Evolutionary conservation across 2,113 vertebrate species (phyloP).

Genomic region (Hippolais icterina): DNA sequence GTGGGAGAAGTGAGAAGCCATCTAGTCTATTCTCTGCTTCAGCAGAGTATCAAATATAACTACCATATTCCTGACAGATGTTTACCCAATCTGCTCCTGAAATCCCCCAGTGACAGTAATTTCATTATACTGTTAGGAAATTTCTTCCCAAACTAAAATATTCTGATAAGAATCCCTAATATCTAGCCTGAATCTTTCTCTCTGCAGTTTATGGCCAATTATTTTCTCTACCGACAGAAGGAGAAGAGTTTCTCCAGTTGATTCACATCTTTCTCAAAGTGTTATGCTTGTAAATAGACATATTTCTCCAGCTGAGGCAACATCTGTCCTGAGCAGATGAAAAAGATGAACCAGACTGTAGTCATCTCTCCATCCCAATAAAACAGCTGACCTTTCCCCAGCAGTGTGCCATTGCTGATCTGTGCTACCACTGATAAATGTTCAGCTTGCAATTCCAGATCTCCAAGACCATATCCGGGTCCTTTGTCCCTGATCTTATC

Average conservation of each 20-base stretch:
- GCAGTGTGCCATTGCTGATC: background rate
- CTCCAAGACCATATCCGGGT: background rate
- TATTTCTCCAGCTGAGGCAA: background rate
- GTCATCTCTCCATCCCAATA: background rate
- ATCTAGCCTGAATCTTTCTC: background rate
- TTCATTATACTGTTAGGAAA: background rate
- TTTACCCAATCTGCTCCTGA: conserved; percentile 43
- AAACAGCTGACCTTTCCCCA: background rate
- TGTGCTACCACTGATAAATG: background rate
- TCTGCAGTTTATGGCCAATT: background rate
- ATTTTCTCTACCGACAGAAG: background rate
- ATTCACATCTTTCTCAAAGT: background rate
- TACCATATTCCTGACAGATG: conserved; percentile 37
- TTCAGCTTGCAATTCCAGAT: background rate
- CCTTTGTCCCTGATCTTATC: background rate
- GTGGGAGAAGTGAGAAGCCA: conserved; percentile 44
- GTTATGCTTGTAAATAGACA: background rate
- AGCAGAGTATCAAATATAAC: conserved; percentile 13
- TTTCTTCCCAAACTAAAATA: background rate
- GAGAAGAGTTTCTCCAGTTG: background rate
- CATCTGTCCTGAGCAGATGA: background rate
- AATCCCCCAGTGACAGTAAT: background rate
- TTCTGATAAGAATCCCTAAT: background rate
- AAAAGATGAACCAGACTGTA: background rate
- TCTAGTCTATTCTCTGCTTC: conserved; percentile 26